phyloP scores from a whole-genome alignment of 1,140 invertebrate genomes.

The Eulimnadia texana region DNA sequence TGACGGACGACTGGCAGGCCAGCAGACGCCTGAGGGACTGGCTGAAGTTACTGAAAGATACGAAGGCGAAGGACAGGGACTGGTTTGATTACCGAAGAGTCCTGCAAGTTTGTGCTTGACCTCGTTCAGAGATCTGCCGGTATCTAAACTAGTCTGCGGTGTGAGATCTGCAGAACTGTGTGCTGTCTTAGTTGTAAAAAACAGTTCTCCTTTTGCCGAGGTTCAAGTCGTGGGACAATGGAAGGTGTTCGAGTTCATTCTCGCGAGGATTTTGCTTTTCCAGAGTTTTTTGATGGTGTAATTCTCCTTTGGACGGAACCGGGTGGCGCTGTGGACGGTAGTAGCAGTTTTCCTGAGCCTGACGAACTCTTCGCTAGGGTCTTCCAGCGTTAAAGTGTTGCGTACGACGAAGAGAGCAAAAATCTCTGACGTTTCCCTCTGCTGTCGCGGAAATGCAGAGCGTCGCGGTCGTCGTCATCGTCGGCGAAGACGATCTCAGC shows the following conservation, averaged over 20 bases:
- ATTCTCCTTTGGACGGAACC: constrained; percentile 3
- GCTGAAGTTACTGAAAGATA: not conserved
- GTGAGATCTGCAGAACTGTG: not conserved
- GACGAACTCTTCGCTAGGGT: constrained; percentile 5
- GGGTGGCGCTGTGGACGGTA: constrained; percentile 5
- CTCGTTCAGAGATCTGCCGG: not conserved
- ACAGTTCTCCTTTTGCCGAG: not conserved
- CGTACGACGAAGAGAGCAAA: not conserved
- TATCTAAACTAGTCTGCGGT: not conserved
- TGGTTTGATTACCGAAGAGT: not conserved
- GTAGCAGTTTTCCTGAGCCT: constrained; percentile 12
- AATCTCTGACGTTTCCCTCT: not conserved
- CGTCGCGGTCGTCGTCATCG: not conserved
- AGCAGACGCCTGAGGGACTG: not conserved
- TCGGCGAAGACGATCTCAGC: not conserved
- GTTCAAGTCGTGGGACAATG: not conserved
- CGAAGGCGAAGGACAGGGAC: not conserved
- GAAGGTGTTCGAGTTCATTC: not conserved
- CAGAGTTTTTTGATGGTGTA: not conserved
- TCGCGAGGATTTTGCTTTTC: not conserved
- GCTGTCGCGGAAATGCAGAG: not conserved
- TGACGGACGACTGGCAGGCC: constrained; percentile 8
- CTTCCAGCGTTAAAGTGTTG: constrained; percentile 7
- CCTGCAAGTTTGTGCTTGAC: not conserved
- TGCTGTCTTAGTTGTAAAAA: not conserved